A percentile compares a stretch with the other conserved stretches of the same genome.
Evolutionary conservation across 64 coral and sea anemone species (phyloP).

Genomic region (Catalaphyllia jardinei): DNA sequence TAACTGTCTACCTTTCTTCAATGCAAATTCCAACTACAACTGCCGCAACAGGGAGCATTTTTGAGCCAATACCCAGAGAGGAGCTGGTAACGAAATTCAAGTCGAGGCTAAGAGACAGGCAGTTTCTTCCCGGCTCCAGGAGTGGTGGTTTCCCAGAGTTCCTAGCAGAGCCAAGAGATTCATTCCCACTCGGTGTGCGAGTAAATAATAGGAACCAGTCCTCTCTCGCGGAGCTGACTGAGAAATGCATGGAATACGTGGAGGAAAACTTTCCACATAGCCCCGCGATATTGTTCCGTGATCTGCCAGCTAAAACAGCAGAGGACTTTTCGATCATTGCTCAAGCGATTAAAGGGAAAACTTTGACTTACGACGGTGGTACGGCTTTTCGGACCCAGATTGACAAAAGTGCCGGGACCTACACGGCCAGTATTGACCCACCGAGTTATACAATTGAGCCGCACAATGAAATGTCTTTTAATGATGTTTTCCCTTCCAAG

Average conservation of each 20-base stretch:
- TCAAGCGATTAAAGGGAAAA: background rate
- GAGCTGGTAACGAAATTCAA: constrained; percentile 21
- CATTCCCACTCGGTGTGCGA: constrained; percentile 26
- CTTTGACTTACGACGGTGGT: constrained; percentile 33
- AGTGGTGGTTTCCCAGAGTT: constrained; percentile 33
- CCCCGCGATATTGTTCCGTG: constrained; percentile 43
- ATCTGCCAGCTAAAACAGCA: constrained; percentile 9
- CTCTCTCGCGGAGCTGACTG: background rate
- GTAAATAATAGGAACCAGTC: constrained; percentile 21
- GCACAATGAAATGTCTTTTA: constrained; percentile 44
- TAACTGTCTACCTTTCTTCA: background rate
- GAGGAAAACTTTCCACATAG: constrained; percentile 5
- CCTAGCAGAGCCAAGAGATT: constrained; percentile 25
- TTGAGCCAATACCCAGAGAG: background rate
- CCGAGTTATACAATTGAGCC: constrained; percentile 35
- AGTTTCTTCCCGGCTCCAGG: background rate
- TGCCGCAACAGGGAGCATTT: background rate
- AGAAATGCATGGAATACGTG: background rate
- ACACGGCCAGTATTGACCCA: constrained; percentile 40
- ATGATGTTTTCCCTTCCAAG: constrained; percentile 40
- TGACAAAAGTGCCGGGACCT: background rate
- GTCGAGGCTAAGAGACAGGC: constrained; percentile 7
- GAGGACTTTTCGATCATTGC: constrained; percentile 37
- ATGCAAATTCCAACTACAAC: background rate
- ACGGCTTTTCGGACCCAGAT: constrained; percentile 3